Conservation (phyloP, 2,888 invertebrate species). For the Himalopsyche japonica region DNA sequence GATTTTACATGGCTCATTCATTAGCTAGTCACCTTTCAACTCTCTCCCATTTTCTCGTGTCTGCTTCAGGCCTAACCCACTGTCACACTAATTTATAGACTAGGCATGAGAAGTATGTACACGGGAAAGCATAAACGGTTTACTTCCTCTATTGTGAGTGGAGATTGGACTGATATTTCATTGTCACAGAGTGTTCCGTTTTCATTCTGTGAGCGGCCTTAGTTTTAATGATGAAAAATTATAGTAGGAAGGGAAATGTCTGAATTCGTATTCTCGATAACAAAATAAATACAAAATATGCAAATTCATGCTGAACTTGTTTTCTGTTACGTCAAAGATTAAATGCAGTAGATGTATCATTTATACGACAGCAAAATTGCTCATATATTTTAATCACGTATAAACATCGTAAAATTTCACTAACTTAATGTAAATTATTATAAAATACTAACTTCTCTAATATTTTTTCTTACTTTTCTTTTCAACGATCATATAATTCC, state of each 20-base stretch:
- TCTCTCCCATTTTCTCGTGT: not conserved
- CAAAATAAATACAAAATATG: constrained; percentile 37
- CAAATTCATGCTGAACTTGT: constrained; percentile 27
- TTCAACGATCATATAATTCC: too few species aligned
- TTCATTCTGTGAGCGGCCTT: constrained; percentile 30
- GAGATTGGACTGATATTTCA: constrained; percentile 40
- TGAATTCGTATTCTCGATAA: constrained; percentile 22
- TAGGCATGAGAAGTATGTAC: constrained; percentile 21
- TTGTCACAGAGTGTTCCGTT: constrained; percentile 35
- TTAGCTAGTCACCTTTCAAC: not conserved
- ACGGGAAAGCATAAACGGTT: constrained; percentile 26
- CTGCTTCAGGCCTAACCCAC: not conserved
- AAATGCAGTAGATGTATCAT: not conserved
- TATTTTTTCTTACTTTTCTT: too few species aligned
- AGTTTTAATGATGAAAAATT: constrained; percentile 38
- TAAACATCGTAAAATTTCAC: too few species aligned
- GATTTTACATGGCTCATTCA: not conserved
- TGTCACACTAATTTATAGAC: constrained; percentile 27
- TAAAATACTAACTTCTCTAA: too few species aligned
- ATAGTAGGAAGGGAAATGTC: not conserved
- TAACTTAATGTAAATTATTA: too few species aligned
- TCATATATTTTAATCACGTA: not conserved
- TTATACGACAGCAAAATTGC: not conserved
- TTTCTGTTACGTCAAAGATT: not conserved
- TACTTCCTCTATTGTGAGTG: constrained; percentile 31